Conservation (phyloP, 2,888 invertebrate genomes). For the Mantis religiosa region DNA sequence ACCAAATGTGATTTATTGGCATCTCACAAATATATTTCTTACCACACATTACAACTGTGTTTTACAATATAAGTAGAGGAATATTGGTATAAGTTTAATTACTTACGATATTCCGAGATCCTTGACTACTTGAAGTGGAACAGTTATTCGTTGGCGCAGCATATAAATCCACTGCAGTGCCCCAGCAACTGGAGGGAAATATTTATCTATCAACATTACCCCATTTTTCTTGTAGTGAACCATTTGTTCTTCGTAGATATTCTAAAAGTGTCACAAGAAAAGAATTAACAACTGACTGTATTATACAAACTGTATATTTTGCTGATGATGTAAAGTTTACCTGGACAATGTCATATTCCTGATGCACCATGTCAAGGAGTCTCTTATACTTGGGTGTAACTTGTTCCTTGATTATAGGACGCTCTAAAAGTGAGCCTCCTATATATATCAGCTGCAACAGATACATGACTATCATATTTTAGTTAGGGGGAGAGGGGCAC, state of each 20-base stretch:
- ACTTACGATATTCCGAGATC: conserved; percentile 61
- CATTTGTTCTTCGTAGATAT: conserved; percentile 39
- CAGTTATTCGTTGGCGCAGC: conserved; percentile 54
- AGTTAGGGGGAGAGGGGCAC: no score
- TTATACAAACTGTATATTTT: neutral
- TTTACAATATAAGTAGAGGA: conserved; percentile 34
- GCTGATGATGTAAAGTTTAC: conserved; percentile 37
- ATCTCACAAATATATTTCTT: no score
- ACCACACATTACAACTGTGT: neutral
- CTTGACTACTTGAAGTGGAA: conserved; percentile 58
- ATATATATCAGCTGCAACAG: conserved; percentile 63
- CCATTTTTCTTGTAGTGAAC: conserved; percentile 39
- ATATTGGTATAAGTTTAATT: neutral
- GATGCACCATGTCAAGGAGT: conserved; percentile 61
- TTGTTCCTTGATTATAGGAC: conserved; percentile 69
- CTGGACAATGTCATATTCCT: conserved; percentile 63
- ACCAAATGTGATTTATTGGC: no score
- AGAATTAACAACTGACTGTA: neutral
- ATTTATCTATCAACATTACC: conserved; percentile 51
- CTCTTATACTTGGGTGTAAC: conserved; percentile 62
- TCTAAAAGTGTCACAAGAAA: conserved; percentile 29
- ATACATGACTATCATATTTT: no score
- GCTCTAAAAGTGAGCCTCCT: conserved; percentile 67
- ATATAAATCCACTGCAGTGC: conserved; percentile 69
- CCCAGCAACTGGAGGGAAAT: conserved; percentile 74